Base-by-base conservation (phyloP, 2,888 invertebrate species). In the Chrysolina americana region DNA sequence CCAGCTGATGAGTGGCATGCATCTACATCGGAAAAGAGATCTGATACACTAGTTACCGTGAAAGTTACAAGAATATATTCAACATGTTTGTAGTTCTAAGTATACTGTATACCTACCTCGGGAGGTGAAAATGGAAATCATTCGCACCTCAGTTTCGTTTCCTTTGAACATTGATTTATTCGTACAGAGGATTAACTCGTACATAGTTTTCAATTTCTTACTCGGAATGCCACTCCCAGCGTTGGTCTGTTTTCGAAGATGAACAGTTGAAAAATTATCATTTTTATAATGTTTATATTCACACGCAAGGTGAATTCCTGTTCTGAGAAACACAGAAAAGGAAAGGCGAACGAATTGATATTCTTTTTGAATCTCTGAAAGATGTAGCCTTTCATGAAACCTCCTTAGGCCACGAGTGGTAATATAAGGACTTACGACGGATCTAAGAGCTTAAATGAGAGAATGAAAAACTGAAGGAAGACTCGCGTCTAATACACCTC, bases 91-190 rank as follows among this genome's bases (percentile, higher is more conserved):
- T 53, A 68, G 41, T 68, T 50, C 36, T 44, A 10, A 6, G 19
- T 50, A 59, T 6, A 11, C 9, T 59, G 50, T 72, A 64, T 36
- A 68, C 68, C 64, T 36, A 68, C 68, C 64, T 48, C 41, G 68
- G 41, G 68, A 72, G 68, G 68, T 68, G 72, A 72, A 72, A 68
- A 72, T 63, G 17, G 44, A 70, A 64, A 50, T 28, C 47, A 44
- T 53, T 56, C 41, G n/a, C 44, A 69, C 44, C 17, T 69, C 13
- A 19, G 44, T 59, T 41, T 69, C 44, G 59, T 59, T 69, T 69
- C 44, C 62, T 41, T 44, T 8, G 19, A 17, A 19, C 19, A 19
- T 11, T 19, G 11, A 13, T 53, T 53, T 0, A 53, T 53, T 53
- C 2, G 0, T 17, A 17, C 3, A 17, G n/a, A 48, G 6, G 13